Conservation (phyloP, 2,888 invertebrate species). For the Anoncus sp. region DNA sequence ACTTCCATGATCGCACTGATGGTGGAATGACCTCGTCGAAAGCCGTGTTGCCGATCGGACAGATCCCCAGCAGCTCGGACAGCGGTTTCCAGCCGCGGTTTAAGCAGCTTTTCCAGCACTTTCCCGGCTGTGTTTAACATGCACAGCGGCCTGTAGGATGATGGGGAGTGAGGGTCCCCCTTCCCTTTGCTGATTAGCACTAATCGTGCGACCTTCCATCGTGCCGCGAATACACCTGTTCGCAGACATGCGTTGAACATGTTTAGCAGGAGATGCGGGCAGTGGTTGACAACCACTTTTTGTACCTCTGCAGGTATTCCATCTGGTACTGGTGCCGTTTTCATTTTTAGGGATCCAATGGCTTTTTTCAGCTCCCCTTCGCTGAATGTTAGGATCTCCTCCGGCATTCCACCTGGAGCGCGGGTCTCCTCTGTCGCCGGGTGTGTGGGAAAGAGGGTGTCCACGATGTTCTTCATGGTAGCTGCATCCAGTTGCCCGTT, state of each 20-base stretch:
- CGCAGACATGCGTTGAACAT: too few species aligned
- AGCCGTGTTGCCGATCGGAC: slow-evolving; percentile 57
- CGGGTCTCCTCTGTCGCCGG: not conserved
- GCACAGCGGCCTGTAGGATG: slow-evolving; percentile 69
- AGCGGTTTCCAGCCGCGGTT: slow-evolving; percentile 46
- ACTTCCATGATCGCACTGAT: slow-evolving; percentile 36
- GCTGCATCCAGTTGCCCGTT: not conserved
- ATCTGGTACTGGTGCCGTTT: not conserved
- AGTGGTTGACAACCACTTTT: not conserved
- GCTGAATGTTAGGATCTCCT: not conserved
- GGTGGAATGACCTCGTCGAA: slow-evolving; percentile 59
- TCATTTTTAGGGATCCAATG: not conserved
- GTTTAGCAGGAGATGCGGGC: not conserved
- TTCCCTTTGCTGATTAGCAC: slow-evolving; percentile 47
- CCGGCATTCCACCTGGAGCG: not conserved
- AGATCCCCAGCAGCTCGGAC: slow-evolving; percentile 56
- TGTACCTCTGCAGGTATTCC: not conserved
- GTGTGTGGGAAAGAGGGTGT: not conserved
- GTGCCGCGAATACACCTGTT: slow-evolving; percentile 30
- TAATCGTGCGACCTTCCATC: slow-evolving; percentile 17
- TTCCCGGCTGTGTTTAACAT: slow-evolving; percentile 68
- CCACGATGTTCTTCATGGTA: not conserved
- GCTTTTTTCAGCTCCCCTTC: not conserved
- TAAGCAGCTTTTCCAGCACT: slow-evolving; percentile 63
- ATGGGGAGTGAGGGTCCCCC: slow-evolving; percentile 55